phyloP scores from a whole-genome alignment of 2,888 invertebrate genomes.

The Rotaria socialis region DNA sequence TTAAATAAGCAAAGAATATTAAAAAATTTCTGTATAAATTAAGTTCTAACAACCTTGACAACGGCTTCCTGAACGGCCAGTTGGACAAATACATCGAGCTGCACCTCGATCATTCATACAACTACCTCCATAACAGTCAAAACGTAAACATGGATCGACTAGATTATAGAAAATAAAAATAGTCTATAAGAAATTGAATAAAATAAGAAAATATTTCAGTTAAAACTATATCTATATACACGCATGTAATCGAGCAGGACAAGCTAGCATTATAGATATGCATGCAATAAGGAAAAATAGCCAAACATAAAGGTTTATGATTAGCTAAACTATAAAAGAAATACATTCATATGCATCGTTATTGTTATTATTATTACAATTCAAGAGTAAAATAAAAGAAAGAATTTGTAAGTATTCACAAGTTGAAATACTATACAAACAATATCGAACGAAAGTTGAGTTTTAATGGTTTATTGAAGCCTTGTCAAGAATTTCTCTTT shows the following conservation, averaged over 20 bases:
- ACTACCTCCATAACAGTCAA: constrained; percentile 13
- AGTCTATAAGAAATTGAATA: not conserved
- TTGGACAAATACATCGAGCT: constrained; percentile 18
- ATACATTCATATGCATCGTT: not conserved
- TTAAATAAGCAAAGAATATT: not conserved
- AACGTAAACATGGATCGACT: not conserved
- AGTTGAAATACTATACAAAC: not conserved
- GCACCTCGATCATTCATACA: not conserved
- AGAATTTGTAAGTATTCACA: not conserved
- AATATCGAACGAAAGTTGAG: not conserved
- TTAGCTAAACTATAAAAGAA: not conserved
- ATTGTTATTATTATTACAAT: not conserved
- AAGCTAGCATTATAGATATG: too few species aligned
- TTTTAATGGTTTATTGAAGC: not conserved
- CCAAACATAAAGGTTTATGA: not conserved
- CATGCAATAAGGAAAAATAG: not conserved
- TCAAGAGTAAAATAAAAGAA: not conserved
- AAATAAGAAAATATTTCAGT: too few species aligned
- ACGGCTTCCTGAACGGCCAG: not conserved
- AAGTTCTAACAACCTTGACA: not conserved
- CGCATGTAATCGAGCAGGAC: too few species aligned
- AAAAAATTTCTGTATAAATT: not conserved
- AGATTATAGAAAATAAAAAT: not conserved
- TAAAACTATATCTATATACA: too few species aligned
- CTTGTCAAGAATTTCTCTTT: not conserved